A percentile compares a stretch with the other conserved stretches of the same genome.
phyloP scores from a whole-genome alignment of 2,113 vertebrate genomes.

The Bos indicus region DNA sequence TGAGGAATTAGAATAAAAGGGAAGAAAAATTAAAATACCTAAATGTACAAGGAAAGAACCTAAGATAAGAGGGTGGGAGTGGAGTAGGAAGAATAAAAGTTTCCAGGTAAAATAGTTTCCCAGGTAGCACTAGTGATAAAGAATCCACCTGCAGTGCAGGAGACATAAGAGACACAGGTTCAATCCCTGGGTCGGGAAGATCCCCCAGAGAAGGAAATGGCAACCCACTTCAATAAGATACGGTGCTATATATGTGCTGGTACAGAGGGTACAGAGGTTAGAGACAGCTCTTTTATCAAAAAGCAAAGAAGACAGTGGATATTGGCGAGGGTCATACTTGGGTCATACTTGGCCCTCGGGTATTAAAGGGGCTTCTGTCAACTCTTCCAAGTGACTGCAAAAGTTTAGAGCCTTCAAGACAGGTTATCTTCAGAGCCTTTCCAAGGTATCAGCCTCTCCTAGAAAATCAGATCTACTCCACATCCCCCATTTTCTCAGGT shows the following conservation, averaged over 20 bases:
- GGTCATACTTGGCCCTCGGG: neutral
- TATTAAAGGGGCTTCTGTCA: neutral
- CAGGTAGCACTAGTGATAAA: neutral
- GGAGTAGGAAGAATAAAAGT: conserved; percentile 1
- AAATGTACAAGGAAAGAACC: neutral
- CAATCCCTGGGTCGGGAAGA: neutral
- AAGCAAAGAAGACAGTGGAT: neutral
- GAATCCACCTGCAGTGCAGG: neutral
- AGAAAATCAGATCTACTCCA: neutral
- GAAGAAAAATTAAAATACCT: neutral
- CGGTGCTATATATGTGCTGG: neutral
- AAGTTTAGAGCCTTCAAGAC: neutral
- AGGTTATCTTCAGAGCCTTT: neutral
- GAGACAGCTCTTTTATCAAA: conserved; percentile 1
- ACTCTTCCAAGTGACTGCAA: neutral
- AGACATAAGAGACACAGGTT: neutral
- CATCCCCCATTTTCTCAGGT: neutral
- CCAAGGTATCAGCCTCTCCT: neutral
- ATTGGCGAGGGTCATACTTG: neutral
- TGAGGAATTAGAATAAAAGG: conserved; percentile 3
- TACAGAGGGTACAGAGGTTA: neutral
- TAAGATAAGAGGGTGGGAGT: neutral
- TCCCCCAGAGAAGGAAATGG: neutral
- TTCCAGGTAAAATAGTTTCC: neutral
- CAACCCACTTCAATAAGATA: neutral